phyloP scores from a whole-genome alignment of 2,888 invertebrate genomes.

The Dasypogon diadema region DNA sequence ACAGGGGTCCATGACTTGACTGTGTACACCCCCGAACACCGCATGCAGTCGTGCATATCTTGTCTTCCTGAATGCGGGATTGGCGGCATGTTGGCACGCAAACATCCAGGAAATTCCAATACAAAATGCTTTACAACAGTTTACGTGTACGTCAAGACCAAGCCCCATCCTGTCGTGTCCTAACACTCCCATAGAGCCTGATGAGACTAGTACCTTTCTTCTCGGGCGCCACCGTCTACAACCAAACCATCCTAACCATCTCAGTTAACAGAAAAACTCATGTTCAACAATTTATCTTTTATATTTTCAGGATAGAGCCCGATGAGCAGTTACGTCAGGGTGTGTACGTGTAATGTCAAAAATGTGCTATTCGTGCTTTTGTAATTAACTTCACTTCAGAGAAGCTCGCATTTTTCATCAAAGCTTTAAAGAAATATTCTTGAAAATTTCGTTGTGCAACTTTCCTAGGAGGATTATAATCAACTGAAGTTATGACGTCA shows the following conservation, averaged over 20 bases:
- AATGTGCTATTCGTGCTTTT: slow-evolving; percentile 47
- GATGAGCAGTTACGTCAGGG: slow-evolving; percentile 1
- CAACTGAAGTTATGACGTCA: slow-evolving; percentile 68
- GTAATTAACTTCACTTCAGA: slow-evolving; percentile 38
- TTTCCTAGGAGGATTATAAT: slow-evolving; percentile 53
- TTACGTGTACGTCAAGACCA: slow-evolving; percentile 4
- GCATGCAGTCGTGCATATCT: slow-evolving; percentile 36
- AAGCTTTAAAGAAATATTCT: slow-evolving; percentile 14
- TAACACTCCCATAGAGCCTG: too few species aligned
- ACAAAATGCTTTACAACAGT: slow-evolving; percentile 45
- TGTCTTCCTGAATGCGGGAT: neutral
- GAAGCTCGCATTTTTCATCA: slow-evolving; percentile 6
- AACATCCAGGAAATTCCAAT: slow-evolving; percentile 47
- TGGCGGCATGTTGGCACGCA: slow-evolving; percentile 40
- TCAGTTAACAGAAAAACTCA: slow-evolving; percentile 22
- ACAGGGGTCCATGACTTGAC: slow-evolving; percentile 13
- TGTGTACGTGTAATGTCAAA: slow-evolving; percentile 44
- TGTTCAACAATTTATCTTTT: slow-evolving; percentile 44
- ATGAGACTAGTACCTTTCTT: too few species aligned
- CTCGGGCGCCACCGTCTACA: too few species aligned
- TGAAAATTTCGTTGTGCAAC: slow-evolving; percentile 35
- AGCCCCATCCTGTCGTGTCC: neutral
- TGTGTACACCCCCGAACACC: neutral
- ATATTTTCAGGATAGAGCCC: slow-evolving; percentile 17
- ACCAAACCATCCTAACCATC: neutral